A percentile compares a stretch with the other conserved stretches of the same genome.
Conservation (phyloP, 2,797 vertebrate species). For the Pterois miles region DNA sequence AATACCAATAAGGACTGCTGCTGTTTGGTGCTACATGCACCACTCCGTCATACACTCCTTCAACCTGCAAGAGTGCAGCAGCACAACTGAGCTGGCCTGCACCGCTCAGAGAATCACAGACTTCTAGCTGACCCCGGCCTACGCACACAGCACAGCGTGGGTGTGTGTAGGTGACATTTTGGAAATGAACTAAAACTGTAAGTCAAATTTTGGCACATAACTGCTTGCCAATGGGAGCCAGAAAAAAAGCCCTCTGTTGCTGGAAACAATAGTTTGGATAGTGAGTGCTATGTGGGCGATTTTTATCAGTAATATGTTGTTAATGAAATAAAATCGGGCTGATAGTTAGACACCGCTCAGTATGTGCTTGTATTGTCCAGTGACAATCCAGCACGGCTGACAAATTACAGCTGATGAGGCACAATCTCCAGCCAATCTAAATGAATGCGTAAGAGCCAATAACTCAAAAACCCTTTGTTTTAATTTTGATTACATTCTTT, state of each 20-base stretch:
- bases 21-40: slow-evolving; percentile 85
- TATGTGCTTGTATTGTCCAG: background rate
- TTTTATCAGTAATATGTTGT: background rate
- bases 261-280: slow-evolving; percentile 4
- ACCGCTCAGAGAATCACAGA: slow-evolving; percentile 80
- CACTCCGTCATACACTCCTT: slow-evolving; percentile 81
- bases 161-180: slow-evolving; percentile 26
- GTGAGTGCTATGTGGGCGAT: slow-evolving; percentile 8
- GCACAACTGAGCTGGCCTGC: slow-evolving; percentile 78
- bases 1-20: slow-evolving; percentile 83
- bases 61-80: slow-evolving; percentile 86
- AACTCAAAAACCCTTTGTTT: slow-evolving; percentile 23
- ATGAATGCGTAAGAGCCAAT: slow-evolving; percentile 18
- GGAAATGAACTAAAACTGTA: background rate
- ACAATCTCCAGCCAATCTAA: slow-evolving; percentile 15
- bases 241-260: slow-evolving; percentile 6
- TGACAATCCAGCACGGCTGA: background rate
- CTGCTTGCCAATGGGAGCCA: background rate
- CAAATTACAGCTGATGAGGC: slow-evolving; percentile 24
- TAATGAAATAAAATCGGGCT: background rate
- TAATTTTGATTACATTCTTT: slow-evolving; percentile 18
- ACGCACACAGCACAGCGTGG: slow-evolving; percentile 29
- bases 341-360: background rate
- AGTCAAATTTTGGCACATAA: background rate
- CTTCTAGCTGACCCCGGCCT: slow-evolving; percentile 80